Percentiles rank a stretch among this genome's conserved stretches.
phyloP scores from a whole-genome alignment of 2,113 vertebrate species.

The Callocephalon fimbriatum region DNA sequence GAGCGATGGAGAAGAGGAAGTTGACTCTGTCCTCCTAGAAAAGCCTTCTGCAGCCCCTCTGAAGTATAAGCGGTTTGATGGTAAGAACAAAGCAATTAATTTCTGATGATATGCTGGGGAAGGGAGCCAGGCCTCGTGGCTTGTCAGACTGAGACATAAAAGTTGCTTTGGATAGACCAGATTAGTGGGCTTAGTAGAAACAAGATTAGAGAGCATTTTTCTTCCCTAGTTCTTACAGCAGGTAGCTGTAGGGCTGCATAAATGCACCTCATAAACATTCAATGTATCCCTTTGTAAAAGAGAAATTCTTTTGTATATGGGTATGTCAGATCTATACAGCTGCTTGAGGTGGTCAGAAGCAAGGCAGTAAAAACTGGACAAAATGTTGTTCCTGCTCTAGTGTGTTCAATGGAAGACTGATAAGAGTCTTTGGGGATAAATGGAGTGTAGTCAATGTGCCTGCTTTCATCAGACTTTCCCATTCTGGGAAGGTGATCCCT shows the following conservation, averaged over 20 bases:
- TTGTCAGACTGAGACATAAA: background rate
- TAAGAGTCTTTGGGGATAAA: constrained; percentile 13
- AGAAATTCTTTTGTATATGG: background rate
- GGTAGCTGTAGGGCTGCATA: background rate
- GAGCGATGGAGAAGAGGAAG: constrained; percentile 74
- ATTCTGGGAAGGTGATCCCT: background rate
- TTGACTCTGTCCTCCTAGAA: background rate
- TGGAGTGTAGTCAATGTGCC: background rate
- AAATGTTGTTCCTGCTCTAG: background rate
- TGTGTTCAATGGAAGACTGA: background rate
- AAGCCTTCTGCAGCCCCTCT: background rate
- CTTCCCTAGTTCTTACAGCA: background rate
- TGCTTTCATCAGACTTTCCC: constrained; percentile 1
- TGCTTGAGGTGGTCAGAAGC: background rate
- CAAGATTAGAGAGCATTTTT: background rate
- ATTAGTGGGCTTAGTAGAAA: background rate
- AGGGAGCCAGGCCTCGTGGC: background rate
- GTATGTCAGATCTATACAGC: background rate
- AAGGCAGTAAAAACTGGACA: background rate
- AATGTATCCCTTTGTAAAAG: background rate
- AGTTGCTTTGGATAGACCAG: background rate
- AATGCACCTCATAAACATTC: background rate
- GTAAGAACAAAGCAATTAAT: constrained; percentile 73
- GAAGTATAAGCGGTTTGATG: constrained; percentile 84
- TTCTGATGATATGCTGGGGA: background rate